phyloP scores from a whole-genome alignment of 1,140 invertebrate genomes.

The Oryctes rhinoceros region DNA sequence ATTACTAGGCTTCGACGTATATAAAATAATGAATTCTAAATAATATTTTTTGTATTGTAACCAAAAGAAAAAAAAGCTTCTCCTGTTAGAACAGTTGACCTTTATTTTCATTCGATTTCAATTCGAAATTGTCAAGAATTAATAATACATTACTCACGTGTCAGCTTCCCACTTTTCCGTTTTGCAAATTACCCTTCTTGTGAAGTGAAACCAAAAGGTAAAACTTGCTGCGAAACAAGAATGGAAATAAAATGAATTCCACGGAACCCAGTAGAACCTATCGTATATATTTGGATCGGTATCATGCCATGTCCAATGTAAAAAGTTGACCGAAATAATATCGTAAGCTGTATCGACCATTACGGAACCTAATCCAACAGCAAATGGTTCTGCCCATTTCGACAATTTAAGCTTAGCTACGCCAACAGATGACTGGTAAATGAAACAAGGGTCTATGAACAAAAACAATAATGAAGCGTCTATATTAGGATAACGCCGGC shows the following conservation, averaged over 20 bases:
- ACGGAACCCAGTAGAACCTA: conserved; percentile 80
- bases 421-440: conserved; percentile 75
- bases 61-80: too few relatives aligned
- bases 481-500: background rate
- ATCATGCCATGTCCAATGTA: conserved; percentile 89
- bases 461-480: background rate
- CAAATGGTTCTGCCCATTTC: conserved; percentile 75
- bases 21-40: too few relatives aligned
- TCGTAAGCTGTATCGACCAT: conserved; percentile 84
- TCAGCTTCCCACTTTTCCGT: conserved; percentile 65
- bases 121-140: too few relatives aligned
- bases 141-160: conserved; percentile 54
- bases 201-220: conserved; percentile 72
- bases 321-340: conserved; percentile 79
- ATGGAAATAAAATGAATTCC: conserved; percentile 86
- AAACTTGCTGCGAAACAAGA: conserved; percentile 77
- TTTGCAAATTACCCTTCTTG: conserved; percentile 65
- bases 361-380: conserved; percentile 77
- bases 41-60: too few relatives aligned
- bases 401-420: conserved; percentile 72
- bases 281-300: conserved; percentile 84
- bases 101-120: too few relatives aligned
- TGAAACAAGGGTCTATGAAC: conserved; percentile 77
- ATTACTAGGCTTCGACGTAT: too few relatives aligned
- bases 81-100: too few relatives aligned